These are phyloP conservation scores for Varanus salvator DNA, from an alignment of 2,113 vertebrate genomes.

Conservation along the genomic window DNA sequence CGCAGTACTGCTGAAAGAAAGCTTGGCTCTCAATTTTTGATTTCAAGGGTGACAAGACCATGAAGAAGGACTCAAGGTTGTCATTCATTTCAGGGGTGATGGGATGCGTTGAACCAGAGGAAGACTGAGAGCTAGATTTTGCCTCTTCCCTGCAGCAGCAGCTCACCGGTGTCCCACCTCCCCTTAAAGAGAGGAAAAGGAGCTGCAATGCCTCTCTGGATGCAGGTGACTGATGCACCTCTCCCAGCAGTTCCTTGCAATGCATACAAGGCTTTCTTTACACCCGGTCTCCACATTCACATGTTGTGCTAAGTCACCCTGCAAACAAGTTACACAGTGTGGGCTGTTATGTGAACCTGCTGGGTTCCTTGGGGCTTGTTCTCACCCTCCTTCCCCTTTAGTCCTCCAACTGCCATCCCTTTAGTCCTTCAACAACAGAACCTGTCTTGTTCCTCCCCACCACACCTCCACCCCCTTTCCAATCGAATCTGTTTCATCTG, in stretches of 20 bases:
- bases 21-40: not conserved
- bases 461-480: no score
- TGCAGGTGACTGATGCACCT: not conserved
- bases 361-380: not conserved
- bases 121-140: not conserved
- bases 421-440: no score
- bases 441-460: no score
- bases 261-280: not conserved
- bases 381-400: no score
- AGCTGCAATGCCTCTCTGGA: not conserved
- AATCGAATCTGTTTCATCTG: no score
- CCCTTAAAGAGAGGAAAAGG: not conserved
- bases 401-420: no score
- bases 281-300: not conserved
- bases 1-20: not conserved
- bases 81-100: not conserved
- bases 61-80: not conserved
- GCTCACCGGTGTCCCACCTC: not conserved
- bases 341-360: no score
- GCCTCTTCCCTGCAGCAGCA: not conserved
- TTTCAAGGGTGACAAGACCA: not conserved
- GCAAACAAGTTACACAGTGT: no score
- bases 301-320: no score
- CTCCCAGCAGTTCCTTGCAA: constrained; percentile 50
- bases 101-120: not conserved